Percentiles rank a stretch among this genome's conserved stretches.
phyloP scores from a whole-genome alignment of 2,113 vertebrate genomes.

The Dryoscopus gambensis region DNA sequence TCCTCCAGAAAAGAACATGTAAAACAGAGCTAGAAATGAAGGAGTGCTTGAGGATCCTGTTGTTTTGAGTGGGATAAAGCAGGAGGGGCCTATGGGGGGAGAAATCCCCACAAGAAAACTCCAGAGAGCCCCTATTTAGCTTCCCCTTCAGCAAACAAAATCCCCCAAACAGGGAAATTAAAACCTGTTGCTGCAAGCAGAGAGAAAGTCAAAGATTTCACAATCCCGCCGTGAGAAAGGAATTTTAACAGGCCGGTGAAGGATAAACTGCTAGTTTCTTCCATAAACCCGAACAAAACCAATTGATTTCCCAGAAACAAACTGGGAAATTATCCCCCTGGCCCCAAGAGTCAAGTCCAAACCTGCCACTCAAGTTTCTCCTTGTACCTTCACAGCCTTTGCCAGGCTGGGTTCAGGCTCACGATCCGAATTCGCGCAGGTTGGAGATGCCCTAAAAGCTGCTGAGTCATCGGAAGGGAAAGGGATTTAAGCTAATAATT shows the following conservation, averaged over 20 bases:
- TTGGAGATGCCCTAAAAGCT: background rate
- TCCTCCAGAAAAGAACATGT: background rate
- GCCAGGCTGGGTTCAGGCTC: background rate
- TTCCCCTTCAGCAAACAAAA: background rate
- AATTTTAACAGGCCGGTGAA: background rate
- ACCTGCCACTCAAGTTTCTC: background rate
- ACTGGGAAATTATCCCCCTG: background rate
- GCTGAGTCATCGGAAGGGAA: background rate
- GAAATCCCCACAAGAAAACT: background rate
- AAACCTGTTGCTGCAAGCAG: background rate
- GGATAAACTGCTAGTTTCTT: background rate
- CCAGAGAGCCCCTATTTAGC: background rate
- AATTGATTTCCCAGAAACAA: background rate
- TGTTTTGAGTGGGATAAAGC: background rate
- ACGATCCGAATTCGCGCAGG: accelerated
- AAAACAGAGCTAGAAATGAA: background rate
- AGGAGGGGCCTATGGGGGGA: background rate
- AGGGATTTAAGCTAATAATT: background rate
- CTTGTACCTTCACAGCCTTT: background rate
- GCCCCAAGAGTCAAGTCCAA: background rate
- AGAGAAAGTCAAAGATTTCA: background rate
- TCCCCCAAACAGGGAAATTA: background rate
- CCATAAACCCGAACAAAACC: background rate
- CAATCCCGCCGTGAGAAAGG: background rate
- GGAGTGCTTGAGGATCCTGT: background rate